Percentiles rank a stretch among this genome's conserved stretches.
phyloP scores from a whole-genome alignment of 1,140 invertebrate species.

The Zaprionus nigranus region DNA sequence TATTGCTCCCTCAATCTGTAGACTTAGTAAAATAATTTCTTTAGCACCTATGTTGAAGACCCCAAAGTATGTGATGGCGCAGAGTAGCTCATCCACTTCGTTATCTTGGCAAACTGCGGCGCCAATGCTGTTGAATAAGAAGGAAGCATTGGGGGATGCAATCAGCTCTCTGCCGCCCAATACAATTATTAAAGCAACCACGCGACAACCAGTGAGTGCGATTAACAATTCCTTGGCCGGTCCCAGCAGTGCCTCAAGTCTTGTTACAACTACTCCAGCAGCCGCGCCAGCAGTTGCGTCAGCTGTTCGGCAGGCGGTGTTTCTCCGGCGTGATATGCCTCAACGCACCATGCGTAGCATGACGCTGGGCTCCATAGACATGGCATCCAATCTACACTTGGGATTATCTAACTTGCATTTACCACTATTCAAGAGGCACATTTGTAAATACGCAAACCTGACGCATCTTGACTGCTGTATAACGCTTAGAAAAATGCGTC shows the following conservation, averaged over 20 bases:
- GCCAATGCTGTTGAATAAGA: slow-evolving; percentile 19
- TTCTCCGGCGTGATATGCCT: slow-evolving; percentile 66
- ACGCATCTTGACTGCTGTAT: slow-evolving; percentile 75
- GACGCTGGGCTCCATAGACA: slow-evolving; percentile 68
- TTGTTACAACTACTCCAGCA: slow-evolving; percentile 8
- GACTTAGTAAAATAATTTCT: not conserved
- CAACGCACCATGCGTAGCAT: slow-evolving; percentile 70
- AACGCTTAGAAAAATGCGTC: slow-evolving; percentile 73
- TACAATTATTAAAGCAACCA: slow-evolving; percentile 76
- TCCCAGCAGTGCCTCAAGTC: not conserved
- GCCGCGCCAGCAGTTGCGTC: slow-evolving; percentile 35
- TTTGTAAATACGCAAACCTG: slow-evolving; percentile 65
- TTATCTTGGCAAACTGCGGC: slow-evolving; percentile 30
- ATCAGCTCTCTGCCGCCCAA: slow-evolving; percentile 75
- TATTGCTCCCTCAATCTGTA: not conserved
- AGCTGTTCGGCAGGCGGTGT: slow-evolving; percentile 69
- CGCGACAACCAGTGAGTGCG: slow-evolving; percentile 14
- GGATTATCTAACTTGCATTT: slow-evolving; percentile 59
- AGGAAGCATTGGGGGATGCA: slow-evolving; percentile 54
- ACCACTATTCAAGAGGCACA: slow-evolving; percentile 61
- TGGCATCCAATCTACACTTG: slow-evolving; percentile 61
- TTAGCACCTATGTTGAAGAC: slow-evolving; percentile 45
- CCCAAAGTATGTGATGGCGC: slow-evolving; percentile 63
- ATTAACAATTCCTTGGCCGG: not conserved
- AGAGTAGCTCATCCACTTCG: slow-evolving; percentile 14